Conservation (phyloP, 2,113 vertebrate genomes). For the Gopherus flavomarginatus region DNA sequence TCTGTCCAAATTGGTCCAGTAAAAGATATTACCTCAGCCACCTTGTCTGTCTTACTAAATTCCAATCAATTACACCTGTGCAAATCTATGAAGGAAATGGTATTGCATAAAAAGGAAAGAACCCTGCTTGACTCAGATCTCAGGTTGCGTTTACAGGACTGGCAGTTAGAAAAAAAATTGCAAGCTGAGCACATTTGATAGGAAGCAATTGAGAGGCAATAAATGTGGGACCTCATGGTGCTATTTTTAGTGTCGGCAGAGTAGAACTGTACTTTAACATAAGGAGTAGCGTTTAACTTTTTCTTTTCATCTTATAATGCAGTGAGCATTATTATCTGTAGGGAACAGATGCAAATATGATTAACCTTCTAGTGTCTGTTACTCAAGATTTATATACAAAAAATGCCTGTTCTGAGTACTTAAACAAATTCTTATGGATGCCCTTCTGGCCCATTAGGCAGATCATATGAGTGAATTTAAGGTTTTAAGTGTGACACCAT, state of each 20-base stretch:
- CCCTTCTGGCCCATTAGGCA: not conserved
- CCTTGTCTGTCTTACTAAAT: not conserved
- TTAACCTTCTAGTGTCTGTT: not conserved
- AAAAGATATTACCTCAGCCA: too few relatives aligned
- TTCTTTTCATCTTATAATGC: not conserved
- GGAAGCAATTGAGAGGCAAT: not conserved
- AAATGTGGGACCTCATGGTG: accelerated
- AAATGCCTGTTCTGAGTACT: not conserved
- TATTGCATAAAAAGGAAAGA: not conserved
- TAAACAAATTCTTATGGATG: not conserved
- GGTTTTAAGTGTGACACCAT: not conserved
- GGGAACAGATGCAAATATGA: not conserved
- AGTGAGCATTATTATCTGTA: not conserved
- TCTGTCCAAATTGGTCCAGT: not conserved
- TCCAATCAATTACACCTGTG: not conserved
- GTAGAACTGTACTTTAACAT: not conserved
- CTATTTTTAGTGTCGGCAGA: not conserved
- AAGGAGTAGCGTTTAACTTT: not conserved
- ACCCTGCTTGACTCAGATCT: not conserved
- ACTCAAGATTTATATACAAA: not conserved
- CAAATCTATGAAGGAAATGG: not conserved
- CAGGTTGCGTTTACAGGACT: not conserved
- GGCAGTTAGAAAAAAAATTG: not conserved
- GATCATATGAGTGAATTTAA: not conserved
- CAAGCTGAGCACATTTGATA: accelerated